A percentile compares a stretch with the other conserved stretches of the same genome.
phyloP scores from a whole-genome alignment of 1,140 invertebrate genomes.

The Anastrepha ludens region DNA sequence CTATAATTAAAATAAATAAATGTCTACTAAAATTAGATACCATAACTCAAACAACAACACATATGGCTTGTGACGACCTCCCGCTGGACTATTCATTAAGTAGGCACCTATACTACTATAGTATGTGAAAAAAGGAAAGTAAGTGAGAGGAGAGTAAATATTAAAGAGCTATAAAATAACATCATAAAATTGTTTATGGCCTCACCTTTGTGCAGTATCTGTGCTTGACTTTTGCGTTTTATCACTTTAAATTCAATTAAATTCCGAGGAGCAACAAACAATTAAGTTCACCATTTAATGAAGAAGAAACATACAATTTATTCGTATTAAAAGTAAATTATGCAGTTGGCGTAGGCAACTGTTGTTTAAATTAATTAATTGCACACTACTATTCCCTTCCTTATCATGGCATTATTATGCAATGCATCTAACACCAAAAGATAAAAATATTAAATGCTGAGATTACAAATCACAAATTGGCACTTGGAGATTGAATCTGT shows the following conservation, averaged over 20 bases:
- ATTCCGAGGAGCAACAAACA: background rate
- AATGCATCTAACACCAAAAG: too few species aligned
- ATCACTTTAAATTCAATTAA: background rate
- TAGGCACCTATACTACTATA: background rate
- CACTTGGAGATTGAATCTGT: too few species aligned
- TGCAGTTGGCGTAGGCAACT: background rate
- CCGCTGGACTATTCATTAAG: too few species aligned
- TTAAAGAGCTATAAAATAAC: conserved; percentile 13
- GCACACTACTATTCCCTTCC: background rate
- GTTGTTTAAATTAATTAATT: background rate
- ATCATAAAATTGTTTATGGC: conserved; percentile 24
- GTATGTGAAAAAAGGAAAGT: background rate
- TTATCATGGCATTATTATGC: too few species aligned
- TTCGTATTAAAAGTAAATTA: background rate
- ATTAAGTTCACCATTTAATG: background rate
- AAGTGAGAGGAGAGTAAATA: background rate
- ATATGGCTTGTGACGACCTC: too few species aligned
- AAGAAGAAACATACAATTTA: background rate
- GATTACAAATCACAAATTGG: too few species aligned
- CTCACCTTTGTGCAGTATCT: background rate
- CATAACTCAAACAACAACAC: too few species aligned
- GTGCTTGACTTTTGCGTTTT: background rate
- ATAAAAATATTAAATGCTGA: too few species aligned
- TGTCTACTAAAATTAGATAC: too few species aligned
- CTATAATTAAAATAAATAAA: too few species aligned